A percentile compares a stretch with the other conserved stretches of the same genome.
Evolutionary conservation across 2,888 invertebrate genomes (phyloP).

Genomic region (Idaea biselata): DNA sequence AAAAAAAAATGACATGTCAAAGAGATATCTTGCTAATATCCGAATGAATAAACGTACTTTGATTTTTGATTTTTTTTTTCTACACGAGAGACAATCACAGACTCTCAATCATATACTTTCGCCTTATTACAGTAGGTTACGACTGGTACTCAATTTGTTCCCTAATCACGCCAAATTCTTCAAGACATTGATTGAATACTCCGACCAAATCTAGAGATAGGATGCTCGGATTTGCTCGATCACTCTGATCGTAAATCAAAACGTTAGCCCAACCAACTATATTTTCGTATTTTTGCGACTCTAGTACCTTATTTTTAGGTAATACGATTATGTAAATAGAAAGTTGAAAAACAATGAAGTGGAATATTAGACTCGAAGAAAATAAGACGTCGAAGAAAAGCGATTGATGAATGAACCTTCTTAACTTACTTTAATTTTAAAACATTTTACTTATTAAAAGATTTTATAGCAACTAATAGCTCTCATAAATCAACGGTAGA

Average conservation of each 20-base stretch:
- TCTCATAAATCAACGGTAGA: too few relatives aligned
- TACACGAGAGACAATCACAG: neutral
- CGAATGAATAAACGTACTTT: too few relatives aligned
- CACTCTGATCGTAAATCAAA: neutral
- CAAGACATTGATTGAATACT: slow-evolving; percentile 1
- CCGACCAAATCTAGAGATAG: neutral
- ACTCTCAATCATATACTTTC: neutral
- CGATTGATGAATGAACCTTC: neutral
- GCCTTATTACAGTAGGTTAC: neutral
- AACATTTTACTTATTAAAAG: neutral
- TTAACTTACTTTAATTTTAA: neutral
- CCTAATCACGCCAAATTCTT: neutral
- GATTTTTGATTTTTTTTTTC: too few relatives aligned
- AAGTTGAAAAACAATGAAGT: neutral
- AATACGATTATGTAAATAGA: neutral
- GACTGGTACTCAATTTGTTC: neutral
- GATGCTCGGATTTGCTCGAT: neutral
- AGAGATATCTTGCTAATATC: too few relatives aligned
- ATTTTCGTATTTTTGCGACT: neutral
- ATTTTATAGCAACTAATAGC: too few relatives aligned
- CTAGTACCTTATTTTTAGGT: neutral
- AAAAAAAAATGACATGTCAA: too few relatives aligned
- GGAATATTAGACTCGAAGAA: neutral
- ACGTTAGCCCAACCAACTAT: neutral
- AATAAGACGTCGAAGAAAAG: neutral